A percentile compares a stretch with the other conserved stretches of the same genome.
Evolutionary conservation across 2,113 vertebrate species (phyloP).

Genomic region (Nerophis ophidion): DNA sequence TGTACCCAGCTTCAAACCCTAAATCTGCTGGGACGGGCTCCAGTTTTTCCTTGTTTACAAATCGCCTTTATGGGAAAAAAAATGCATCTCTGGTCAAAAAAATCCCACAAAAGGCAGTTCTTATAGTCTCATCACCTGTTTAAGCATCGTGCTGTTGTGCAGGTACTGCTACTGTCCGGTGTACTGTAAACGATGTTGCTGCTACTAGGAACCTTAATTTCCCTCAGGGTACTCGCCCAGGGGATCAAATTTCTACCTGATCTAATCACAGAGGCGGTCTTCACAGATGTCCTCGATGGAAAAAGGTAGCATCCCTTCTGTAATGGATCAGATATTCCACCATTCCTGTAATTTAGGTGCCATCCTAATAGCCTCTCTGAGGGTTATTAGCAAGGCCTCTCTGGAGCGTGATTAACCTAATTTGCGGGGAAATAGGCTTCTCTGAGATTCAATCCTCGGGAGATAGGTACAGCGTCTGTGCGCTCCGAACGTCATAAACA

Average conservation of each 20-base stretch:
- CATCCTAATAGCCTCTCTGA: slow-evolving; percentile 58
- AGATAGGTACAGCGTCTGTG: slow-evolving; percentile 21
- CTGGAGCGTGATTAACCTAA: slow-evolving; percentile 66
- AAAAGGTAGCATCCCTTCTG: slow-evolving; percentile 15
- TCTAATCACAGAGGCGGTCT: background rate
- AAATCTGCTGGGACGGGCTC: background rate
- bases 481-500: slow-evolving; percentile 29
- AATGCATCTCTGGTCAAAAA: background rate
- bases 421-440: slow-evolving; percentile 66
- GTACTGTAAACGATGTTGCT: no score
- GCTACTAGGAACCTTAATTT: no score
- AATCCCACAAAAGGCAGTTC: background rate
- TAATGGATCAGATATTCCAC: slow-evolving; percentile 43
- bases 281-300: slow-evolving; percentile 5
- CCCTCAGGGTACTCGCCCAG: no score
- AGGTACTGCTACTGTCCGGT: no score
- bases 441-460: slow-evolving; percentile 48
- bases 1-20: background rate
- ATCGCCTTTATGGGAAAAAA: background rate
- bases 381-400: slow-evolving; percentile 64
- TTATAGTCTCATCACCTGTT: background rate
- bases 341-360: slow-evolving; percentile 55
- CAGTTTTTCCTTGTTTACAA: background rate
- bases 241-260: no score
- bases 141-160: no score